Percentiles rank a stretch among this genome's conserved stretches.
Evolutionary conservation across 2,113 vertebrate species (phyloP).

Genomic region (Ailurus styani): DNA sequence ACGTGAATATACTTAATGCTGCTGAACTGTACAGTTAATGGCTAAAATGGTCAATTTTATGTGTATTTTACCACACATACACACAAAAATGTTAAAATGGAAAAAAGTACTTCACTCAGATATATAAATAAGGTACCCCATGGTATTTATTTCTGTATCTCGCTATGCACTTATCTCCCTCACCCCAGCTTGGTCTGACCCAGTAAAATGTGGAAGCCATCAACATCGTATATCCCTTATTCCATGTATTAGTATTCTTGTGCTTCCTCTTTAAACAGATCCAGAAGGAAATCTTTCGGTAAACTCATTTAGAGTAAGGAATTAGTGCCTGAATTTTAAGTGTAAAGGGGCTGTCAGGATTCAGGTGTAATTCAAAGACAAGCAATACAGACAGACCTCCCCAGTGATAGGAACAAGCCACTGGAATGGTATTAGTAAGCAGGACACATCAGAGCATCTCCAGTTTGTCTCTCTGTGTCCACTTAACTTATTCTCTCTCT

Average conservation of each 20-base stretch:
- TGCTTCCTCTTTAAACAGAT: neutral
- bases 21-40: neutral
- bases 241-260: neutral
- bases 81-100: neutral
- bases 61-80: neutral
- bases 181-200: neutral
- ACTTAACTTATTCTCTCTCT: neutral
- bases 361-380: neutral
- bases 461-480: neutral
- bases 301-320: neutral
- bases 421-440: neutral
- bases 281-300: neutral
- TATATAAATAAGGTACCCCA: neutral
- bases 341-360: neutral
- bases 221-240: neutral
- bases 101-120: neutral
- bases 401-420: neutral
- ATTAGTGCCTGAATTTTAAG: neutral
- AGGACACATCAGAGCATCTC: neutral
- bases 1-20: neutral
- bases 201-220: neutral
- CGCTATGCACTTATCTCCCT: neutral
- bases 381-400: neutral
- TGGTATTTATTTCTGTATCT: neutral
- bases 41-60: neutral